phyloP scores from a whole-genome alignment of 2,113 vertebrate genomes.

The Anoplopoma fimbria region DNA sequence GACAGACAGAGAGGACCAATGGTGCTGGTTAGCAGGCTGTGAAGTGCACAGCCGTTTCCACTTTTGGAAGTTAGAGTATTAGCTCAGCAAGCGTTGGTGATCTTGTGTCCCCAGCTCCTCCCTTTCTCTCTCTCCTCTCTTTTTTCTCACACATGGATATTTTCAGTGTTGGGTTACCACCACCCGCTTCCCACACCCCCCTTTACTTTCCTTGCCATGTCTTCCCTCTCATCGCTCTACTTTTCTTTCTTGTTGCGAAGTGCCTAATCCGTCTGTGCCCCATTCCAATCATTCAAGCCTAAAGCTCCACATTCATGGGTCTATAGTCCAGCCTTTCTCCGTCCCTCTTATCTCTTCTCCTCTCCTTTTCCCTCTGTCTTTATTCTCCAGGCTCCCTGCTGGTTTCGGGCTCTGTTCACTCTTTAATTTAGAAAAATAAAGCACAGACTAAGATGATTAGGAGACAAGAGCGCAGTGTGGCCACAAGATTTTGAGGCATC shows the following conservation, averaged over 20 bases:
- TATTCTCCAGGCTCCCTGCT: constrained; percentile 21
- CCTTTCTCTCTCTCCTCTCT: background rate
- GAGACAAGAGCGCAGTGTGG: constrained; percentile 1
- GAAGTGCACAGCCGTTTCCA: background rate
- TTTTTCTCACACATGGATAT: constrained; percentile 50
- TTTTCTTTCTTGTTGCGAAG: constrained; percentile 49
- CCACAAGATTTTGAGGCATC: background rate
- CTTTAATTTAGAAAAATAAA: constrained; percentile 53
- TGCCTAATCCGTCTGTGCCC: constrained; percentile 58
- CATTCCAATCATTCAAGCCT: constrained; percentile 53
- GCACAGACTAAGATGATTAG: constrained; percentile 3
- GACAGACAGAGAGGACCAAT: constrained; percentile 21
- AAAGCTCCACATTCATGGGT: constrained; percentile 41
- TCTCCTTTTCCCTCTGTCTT: constrained; percentile 7
- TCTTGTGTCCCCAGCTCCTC: constrained; percentile 2
- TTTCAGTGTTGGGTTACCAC: constrained; percentile 37
- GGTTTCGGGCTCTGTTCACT: constrained; percentile 35
- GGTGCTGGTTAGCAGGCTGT: background rate
- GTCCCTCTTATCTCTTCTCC: constrained; percentile 15
- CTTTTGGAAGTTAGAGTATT: constrained; percentile 18
- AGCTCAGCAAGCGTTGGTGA: constrained; percentile 6
- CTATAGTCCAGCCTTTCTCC: constrained; percentile 22
- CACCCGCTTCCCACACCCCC: too few species aligned
- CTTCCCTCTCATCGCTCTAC: constrained; percentile 30
- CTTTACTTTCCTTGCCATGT: background rate